These are phyloP conservation scores for Porites evermanni DNA, from an alignment of 92 coral and sea anemone species.

Conservation along the genomic window DNA sequence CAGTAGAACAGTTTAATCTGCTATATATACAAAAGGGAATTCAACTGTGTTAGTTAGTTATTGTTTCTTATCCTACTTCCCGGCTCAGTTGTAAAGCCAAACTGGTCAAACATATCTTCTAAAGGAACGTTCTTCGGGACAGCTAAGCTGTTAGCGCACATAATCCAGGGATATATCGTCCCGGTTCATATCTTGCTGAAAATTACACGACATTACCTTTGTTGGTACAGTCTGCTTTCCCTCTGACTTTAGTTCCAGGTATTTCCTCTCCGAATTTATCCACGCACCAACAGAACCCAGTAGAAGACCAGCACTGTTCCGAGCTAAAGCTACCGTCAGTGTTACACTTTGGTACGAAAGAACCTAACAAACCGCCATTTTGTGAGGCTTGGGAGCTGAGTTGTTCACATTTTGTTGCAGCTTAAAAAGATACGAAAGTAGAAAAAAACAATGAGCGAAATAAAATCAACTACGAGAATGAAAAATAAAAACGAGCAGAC, in stretches of 20 bases:
- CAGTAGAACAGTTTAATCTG: no score
- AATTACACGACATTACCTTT: slow-evolving; percentile 33
- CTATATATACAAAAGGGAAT: no score
- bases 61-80: no score
- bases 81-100: no score
- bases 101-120: no score
- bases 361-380: slow-evolving; percentile 48
- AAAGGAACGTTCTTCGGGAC: no score
- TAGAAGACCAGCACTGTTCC: slow-evolving; percentile 74
- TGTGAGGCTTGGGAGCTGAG: slow-evolving; percentile 22
- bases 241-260: slow-evolving; percentile 62
- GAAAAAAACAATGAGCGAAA: neutral
- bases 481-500: neutral
- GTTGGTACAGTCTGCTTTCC: slow-evolving; percentile 64
- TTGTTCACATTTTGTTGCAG: slow-evolving; percentile 49
- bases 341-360: slow-evolving; percentile 66
- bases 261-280: slow-evolving; percentile 36
- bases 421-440: neutral
- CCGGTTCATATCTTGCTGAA: neutral
- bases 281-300: slow-evolving; percentile 74
- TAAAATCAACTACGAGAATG: neutral
- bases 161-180: no score
- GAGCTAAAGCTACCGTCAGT: slow-evolving; percentile 61
- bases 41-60: no score
- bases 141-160: no score